A percentile compares a stretch with the other conserved stretches of the same genome.
Conservation (phyloP, 2,888 invertebrate genomes). For the Sphaerophoria rueppellii region DNA sequence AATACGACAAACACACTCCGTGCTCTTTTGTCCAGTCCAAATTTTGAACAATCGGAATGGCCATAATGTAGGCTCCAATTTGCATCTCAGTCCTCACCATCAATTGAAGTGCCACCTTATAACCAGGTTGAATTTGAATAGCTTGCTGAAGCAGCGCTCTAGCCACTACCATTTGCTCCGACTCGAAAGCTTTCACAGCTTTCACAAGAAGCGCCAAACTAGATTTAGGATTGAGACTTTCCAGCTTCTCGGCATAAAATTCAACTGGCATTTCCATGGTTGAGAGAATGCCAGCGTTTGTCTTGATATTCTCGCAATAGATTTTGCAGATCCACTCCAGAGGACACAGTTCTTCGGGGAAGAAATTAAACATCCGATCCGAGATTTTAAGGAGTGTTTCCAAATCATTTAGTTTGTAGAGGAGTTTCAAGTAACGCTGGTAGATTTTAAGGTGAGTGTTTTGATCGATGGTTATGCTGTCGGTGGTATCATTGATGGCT, state of each 20-base stretch:
- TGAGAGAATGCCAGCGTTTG: constrained; percentile 44
- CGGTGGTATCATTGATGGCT: constrained; percentile 65
- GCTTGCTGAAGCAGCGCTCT: constrained; percentile 83
- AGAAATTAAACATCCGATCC: constrained; percentile 82
- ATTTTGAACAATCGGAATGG: constrained; percentile 77
- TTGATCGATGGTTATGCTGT: constrained; percentile 47
- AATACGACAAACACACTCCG: constrained; percentile 78
- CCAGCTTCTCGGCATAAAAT: constrained; percentile 83
- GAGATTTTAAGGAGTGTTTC: constrained; percentile 82
- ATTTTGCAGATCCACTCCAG: constrained; percentile 86
- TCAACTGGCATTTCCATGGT: constrained; percentile 80
- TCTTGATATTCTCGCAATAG: constrained; percentile 83
- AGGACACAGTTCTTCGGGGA: constrained; percentile 83
- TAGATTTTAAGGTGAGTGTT: constrained; percentile 74
- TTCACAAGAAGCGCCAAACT: constrained; percentile 85
- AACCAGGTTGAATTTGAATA: constrained; percentile 81
- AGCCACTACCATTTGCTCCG: constrained; percentile 84
- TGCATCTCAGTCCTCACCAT: constrained; percentile 82
- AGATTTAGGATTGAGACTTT: constrained; percentile 84
- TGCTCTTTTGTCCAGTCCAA: constrained; percentile 74
- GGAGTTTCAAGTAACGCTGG: constrained; percentile 79
- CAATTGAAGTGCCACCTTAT: constrained; percentile 83
- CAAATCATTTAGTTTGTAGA: constrained; percentile 81
- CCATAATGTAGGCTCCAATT: constrained; percentile 83
- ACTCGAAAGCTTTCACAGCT: constrained; percentile 84